Conservation (phyloP, 2,888 invertebrate genomes). For the Anarsia innoxiella region DNA sequence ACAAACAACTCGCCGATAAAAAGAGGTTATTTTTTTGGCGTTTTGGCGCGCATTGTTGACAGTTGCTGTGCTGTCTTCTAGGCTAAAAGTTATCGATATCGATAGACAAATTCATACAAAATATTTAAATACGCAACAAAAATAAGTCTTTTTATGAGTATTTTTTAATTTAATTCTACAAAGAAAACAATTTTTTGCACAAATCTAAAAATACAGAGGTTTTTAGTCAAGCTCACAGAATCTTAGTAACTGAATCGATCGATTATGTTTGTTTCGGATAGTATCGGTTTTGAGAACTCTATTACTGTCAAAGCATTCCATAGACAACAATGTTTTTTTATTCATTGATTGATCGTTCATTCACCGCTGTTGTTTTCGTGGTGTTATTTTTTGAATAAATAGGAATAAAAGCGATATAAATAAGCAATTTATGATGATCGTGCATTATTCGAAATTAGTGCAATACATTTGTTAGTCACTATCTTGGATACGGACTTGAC, state of each 20-base stretch:
- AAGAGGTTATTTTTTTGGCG: constrained; percentile 3
- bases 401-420: constrained; percentile 52
- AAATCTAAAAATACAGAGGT: no score
- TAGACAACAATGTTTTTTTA: constrained; percentile 51
- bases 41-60: constrained; percentile 25
- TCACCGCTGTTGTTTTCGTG: constrained; percentile 74
- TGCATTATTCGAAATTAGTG: constrained; percentile 54
- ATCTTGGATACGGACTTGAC: constrained; percentile 34
- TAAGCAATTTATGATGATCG: constrained; percentile 43
- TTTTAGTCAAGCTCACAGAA: no score
- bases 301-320: constrained; percentile 43
- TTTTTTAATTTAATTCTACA: not conserved
- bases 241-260: no score
- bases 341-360: constrained; percentile 73
- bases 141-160: not conserved
- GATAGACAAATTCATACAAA: no score
- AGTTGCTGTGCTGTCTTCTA: not conserved
- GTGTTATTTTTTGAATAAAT: constrained; percentile 68
- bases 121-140: no score
- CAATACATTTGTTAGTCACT: constrained; percentile 48
- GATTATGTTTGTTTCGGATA: constrained; percentile 14
- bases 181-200: no score
- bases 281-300: constrained; percentile 27
- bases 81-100: no score
- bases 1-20: constrained; percentile 1